Evolutionary conservation across 1,140 invertebrate species (phyloP).

Genomic region (Armadillidium nasatum): DNA sequence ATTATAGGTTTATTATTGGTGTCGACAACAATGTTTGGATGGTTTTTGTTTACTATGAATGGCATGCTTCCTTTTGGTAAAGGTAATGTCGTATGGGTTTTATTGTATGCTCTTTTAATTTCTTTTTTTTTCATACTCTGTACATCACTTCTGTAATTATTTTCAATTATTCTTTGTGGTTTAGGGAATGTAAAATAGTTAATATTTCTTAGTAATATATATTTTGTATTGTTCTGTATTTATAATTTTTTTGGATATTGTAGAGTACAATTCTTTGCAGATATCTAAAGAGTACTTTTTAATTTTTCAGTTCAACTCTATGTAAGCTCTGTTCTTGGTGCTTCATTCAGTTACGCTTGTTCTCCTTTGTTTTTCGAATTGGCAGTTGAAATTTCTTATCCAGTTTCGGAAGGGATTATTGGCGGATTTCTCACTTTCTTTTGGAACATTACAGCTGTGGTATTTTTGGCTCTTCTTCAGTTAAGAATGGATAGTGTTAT

Average conservation of each 20-base stretch:
- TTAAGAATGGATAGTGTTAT: background rate
- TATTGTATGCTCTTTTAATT: background rate
- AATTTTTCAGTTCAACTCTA: conserved; percentile 46
- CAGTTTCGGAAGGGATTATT: conserved; percentile 53
- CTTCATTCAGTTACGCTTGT: conserved; percentile 51
- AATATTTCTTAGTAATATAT: background rate
- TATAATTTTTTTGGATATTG: background rate
- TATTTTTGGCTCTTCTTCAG: conserved; percentile 46
- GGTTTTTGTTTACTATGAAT: conserved; percentile 48
- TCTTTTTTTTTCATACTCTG: background rate
- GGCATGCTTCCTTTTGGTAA: conserved; percentile 47
- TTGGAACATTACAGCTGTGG: conserved; percentile 50
- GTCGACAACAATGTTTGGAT: conserved; percentile 49
- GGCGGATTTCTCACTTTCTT: conserved; percentile 53
- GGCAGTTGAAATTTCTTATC: conserved; percentile 53
- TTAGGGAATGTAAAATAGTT: background rate
- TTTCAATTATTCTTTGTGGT: background rate
- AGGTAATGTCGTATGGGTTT: conserved; percentile 21
- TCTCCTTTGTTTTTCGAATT: conserved; percentile 54
- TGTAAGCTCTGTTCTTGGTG: conserved; percentile 48
- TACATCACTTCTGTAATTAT: background rate
- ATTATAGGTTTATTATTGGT: conserved; percentile 47
- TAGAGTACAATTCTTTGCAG: background rate
- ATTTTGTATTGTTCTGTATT: background rate
- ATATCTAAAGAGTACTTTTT: background rate